Evolutionary conservation across 2,888 invertebrate species (phyloP).

Genomic region (Cephonodes hylas): DNA sequence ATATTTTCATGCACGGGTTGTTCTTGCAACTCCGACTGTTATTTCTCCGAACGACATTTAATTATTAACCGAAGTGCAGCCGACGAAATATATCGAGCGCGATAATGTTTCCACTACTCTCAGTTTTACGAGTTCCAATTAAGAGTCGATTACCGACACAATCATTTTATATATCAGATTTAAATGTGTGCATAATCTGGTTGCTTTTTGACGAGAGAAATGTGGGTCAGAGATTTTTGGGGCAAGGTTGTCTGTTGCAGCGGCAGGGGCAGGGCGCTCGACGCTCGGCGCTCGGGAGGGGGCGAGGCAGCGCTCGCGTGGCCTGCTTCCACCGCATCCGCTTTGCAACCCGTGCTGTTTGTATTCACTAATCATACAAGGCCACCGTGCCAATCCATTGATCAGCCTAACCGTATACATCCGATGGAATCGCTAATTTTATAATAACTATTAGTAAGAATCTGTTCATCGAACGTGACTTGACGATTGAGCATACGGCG

Average conservation of each 20-base stretch:
- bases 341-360: slow-evolving; percentile 58
- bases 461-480: slow-evolving; percentile 34
- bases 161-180: slow-evolving; percentile 39
- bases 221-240: slow-evolving; percentile 77
- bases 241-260: slow-evolving; percentile 72
- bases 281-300: no score
- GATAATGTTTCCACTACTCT: background rate
- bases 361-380: slow-evolving; percentile 71
- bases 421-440: slow-evolving; percentile 54
- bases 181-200: slow-evolving; percentile 43
- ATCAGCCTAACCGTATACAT: slow-evolving; percentile 60
- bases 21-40: background rate
- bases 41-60: slow-evolving; percentile 6
- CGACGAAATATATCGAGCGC: background rate
- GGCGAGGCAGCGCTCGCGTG: slow-evolving; percentile 45
- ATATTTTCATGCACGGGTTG: slow-evolving; percentile 12
- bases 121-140: slow-evolving; percentile 19
- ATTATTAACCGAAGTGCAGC: background rate
- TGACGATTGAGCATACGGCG: slow-evolving; percentile 7
- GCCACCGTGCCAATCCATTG: slow-evolving; percentile 68
- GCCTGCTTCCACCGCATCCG: slow-evolving; percentile 68
- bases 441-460: slow-evolving; percentile 33
- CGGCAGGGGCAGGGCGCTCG: slow-evolving; percentile 29
- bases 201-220: slow-evolving; percentile 70
- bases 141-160: slow-evolving; percentile 23